Base-by-base conservation (phyloP, 64 coral and sea anemone genomes). In the Hydrozoanthus tunicans region DNA sequence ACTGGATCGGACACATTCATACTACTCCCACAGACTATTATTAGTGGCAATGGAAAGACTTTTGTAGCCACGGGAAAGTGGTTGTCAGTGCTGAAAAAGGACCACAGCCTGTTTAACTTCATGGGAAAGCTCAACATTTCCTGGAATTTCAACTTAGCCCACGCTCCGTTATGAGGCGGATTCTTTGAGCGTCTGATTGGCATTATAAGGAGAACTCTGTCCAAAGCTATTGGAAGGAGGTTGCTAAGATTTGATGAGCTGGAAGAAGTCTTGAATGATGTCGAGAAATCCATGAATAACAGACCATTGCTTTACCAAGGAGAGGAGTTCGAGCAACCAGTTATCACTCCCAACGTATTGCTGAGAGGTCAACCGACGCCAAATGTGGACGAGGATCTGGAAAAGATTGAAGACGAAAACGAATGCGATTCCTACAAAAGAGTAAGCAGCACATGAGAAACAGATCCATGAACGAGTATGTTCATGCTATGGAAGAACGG, bases 151-250 rank as follows among this genome's bases (percentile, higher is more conserved):
- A 91, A 91, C 64, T 70, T 91, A 65, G 57, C 59, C 43, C 90
- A 80, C 6, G 90, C 79, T 12, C 90, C 79, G 26, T 92, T 79
- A 80, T 83, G 90, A 78, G 90, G 90, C 51, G 90, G 90, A 8
- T 77, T 77, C 26, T 92, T 92, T 23, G 81, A 92, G 52, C 5
- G 81, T 52, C 26, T 92, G 57, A 77, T 92, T 59, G 91, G 90
- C 59, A 59, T 92, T 3, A 73, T 76, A 7, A 86, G 70, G 54
- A 52, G 20, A 92, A 90, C 80, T 9, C 81, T 85, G 9, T 77
- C 91, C 32, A 92, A 92, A 73, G 55, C 67, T 14, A 78, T 92
- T 63, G 91, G 91, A 32, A 55, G 58, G 24, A 61, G 53, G 0
- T 53, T 92, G 53, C 26, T 92, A 26, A 92, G 1, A 5, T 92